Evolutionary conservation across 2,113 vertebrate genomes (phyloP), one percentile per base, ranked within the genome.

Genomic region (Myxocyprinus asiaticus): DNA sequence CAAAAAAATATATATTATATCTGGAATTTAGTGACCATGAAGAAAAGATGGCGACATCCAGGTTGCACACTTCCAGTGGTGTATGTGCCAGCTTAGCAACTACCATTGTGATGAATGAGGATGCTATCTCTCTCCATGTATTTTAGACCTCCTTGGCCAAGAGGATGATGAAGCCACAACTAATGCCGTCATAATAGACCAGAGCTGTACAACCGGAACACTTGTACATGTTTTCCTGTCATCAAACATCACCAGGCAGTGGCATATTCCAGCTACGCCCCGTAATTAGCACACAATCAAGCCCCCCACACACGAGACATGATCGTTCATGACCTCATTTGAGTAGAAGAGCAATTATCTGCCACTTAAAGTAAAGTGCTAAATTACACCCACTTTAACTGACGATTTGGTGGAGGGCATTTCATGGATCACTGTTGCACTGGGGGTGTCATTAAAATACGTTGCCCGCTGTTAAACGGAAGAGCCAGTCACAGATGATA

Each of bases 311-410:
- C 47, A 51, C 33, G 17, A 74, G 47, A 65, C 62, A 17, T n/a
- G 59, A 53, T 55, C 33, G 5, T 65, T 22, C 47, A 43, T 48
- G 62, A 12, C 61, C 22, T 66, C 74, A 66, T 76, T 65, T 44
- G 62, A 65, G 62, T 48, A 66, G 61, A 55, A 51, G 15, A 50
- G 62, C 79, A 75, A 67, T 74, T 67, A 81, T 59, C 17, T 73
- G 48, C 63, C 72, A 78, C 48, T 33, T 55, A 42, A 17, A 42
- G 50, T 55, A 55, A 9, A 44, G 70, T 22, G 69, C 50, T 70
- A 79, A 71, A 76, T 79, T 78, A 79, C 42, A 51, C 65, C 42
- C 76, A 76, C 43, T 75, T 84, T 69, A 74, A 73, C 78, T 81
- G 63, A 47, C 44, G 43, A 76, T 79, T 76, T 22, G 61, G 33